Base-by-base conservation (phyloP, 1,140 invertebrate genomes). In the Xylocopa sonorina region DNA sequence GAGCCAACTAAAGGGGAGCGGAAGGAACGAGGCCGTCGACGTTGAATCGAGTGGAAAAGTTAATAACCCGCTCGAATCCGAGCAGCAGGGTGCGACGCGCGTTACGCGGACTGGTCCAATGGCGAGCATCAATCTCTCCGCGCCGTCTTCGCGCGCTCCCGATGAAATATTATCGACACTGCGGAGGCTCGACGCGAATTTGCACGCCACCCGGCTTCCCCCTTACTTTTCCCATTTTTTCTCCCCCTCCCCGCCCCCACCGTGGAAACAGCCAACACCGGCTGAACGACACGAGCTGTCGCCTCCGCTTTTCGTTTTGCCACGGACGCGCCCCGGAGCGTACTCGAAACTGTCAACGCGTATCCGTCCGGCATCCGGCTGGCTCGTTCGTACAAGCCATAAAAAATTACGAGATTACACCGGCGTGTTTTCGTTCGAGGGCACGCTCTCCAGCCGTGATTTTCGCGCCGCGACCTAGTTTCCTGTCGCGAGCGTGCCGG, bases 261-360 rank as follows among this genome's bases (percentile, higher is more conserved):
- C n/a, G 34, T 41, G 46, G 58, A 63, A 74, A 64, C 34, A 41
- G 32, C 46, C 14, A 41, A 24, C 34, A n/a, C 48, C 29, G 41
- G 4, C 27, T 12, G 72, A 66, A 82, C 69, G 78, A 69, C 41
- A 32, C 63, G 69, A 80, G 41, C 78, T 82, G 78, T 80, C 81
- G 55, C 24, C 63, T 68, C 48, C 16, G 78, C 78, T 80, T 29
- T 50, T 41, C 78, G 50, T 75, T 41, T 46, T 29, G 29, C 10
- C 24, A 14, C 9, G 29, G 21, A 62, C 80, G 46, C 41, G 58
- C 60, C 63, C 58, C 41, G 14, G n/a, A 53, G 74, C 69, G 43
- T 77, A 66, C 72, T 81, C 62, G 34, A 81, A 51, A 81, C 66
- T 74, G 51, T 82, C 81, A 82, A 77, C 81, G 38, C 48, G 53